Evolutionary conservation across 1,140 invertebrate genomes (phyloP).

Genomic region (Philopotamus ludificatus): DNA sequence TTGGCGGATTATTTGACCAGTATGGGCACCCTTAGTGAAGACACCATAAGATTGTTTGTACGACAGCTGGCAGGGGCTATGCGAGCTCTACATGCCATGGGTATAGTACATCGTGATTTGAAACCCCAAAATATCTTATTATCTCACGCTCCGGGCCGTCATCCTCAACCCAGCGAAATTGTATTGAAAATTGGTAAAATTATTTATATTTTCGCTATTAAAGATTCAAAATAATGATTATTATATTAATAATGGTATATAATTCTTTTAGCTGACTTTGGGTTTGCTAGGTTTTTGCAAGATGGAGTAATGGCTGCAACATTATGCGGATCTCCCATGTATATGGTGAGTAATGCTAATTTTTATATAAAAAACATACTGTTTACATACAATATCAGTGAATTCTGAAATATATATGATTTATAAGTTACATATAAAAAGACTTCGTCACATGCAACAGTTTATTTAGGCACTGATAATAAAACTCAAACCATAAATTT

Average conservation of each 20-base stretch:
- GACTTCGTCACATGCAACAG: too few species aligned
- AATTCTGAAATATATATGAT: too few species aligned
- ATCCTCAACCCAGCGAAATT: conserved; percentile 88
- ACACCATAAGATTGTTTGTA: conserved; percentile 93
- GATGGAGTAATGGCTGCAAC: conserved; percentile 99
- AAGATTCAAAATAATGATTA: conserved; percentile 12
- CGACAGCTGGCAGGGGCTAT: conserved; percentile 95
- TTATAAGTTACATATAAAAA: too few species aligned
- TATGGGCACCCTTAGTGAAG: conserved; percentile 92
- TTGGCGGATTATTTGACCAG: conserved; percentile 94
- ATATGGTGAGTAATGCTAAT: conserved; percentile 96
- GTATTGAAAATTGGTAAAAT: conserved; percentile 86
- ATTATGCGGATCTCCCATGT: conserved; percentile 99
- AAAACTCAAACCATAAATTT: too few species aligned
- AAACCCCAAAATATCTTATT: conserved; percentile 97
- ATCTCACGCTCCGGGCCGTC: conserved; percentile 71
- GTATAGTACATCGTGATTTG: conserved; percentile 97
- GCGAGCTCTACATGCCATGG: conserved; percentile 93
- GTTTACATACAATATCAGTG: too few species aligned
- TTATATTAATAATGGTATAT: conserved; percentile 16
- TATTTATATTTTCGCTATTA: conserved; percentile 1
- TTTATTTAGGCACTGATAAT: too few species aligned
- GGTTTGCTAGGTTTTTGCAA: conserved; percentile 96
- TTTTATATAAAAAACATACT: too few species aligned
- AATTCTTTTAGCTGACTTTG: conserved; percentile 88